Base-by-base conservation (phyloP, 1,140 invertebrate species). In the Eumaeus atala region DNA sequence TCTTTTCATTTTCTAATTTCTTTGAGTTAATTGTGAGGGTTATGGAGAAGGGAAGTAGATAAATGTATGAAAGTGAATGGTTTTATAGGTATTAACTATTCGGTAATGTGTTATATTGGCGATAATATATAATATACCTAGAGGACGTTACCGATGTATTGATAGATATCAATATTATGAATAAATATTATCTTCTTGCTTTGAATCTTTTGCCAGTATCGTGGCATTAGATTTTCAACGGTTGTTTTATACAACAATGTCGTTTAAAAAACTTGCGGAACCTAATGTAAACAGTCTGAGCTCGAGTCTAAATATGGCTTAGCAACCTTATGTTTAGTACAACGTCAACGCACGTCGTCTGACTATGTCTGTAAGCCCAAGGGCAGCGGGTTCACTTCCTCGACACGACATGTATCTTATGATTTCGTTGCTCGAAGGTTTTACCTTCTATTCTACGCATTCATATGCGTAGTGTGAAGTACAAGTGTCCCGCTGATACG, bases 301-400 rank as follows among this genome's bases (percentile, higher is more conserved):
- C 57, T 49, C 60, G 42, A 59, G 61, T 51, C 64, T 59, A 51
- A 60, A 62, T 62, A 69, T 55, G 61, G 61, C 49, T 36, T 28
- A 51, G 54, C 67, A 66, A 66, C 64, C 67, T 70, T 66, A 64
- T 70, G 56, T 66, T 66, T 62, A 38, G 58, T 58, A 55, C 44
- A 53, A 48, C 61, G 57, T 61, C 64, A 52, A 54, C 56, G 61
- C 61, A 62, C 66, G 55, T 55, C 56, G 62, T 58, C 51, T 59
- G 59, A 58, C 48, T 66, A 59, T 59, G 56, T 50, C 54, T 51
- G 58, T 55, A 48, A 42, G 40, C 58, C 47, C 67, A 64, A 69
- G 64, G 64, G 61, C 67, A 56, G 48, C 59, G 48, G 61, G 54
- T 67, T 57, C 54, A 52, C 62, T 70, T 70, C 67, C 67, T 66